Conservation (phyloP, 2,797 vertebrate species). For the Anas acuta region DNA sequence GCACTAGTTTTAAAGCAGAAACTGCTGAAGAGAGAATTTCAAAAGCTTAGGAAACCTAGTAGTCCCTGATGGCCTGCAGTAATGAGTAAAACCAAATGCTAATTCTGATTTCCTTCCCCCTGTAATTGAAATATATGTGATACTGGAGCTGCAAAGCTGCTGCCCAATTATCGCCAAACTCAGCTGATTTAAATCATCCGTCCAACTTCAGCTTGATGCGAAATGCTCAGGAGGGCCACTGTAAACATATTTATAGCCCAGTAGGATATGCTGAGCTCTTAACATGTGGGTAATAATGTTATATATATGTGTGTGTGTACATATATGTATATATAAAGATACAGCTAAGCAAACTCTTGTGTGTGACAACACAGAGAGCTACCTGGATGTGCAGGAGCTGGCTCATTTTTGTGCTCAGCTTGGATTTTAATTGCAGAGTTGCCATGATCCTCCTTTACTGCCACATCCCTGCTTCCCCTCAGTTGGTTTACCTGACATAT, state of each 20-base stretch:
- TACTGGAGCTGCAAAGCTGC: neutral
- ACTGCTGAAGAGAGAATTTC: slow-evolving; percentile 14
- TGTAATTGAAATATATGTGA: slow-evolving; percentile 3
- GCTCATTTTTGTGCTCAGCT: neutral
- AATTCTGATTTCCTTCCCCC: slow-evolving; percentile 20
- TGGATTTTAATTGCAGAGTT: neutral
- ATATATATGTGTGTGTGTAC: neutral
- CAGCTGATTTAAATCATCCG: neutral
- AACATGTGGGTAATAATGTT: neutral
- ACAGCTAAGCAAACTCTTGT: neutral
- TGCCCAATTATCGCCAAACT: neutral
- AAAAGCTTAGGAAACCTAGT: neutral
- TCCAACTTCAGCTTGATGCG: fast-evolving
- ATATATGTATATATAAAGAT: neutral
- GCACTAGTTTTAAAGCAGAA: neutral
- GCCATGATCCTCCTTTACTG: neutral
- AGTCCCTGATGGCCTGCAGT: slow-evolving; percentile 8
- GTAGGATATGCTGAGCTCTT: neutral
- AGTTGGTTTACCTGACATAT: neutral
- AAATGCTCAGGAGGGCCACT: neutral
- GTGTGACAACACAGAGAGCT: neutral
- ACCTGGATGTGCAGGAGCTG: neutral
- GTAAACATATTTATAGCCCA: slow-evolving; percentile 11
- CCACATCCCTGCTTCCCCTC: neutral
- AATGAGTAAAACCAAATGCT: slow-evolving; percentile 42